phyloP scores from a whole-genome alignment of 2,888 invertebrate genomes.

The Diplolepis rosae region DNA sequence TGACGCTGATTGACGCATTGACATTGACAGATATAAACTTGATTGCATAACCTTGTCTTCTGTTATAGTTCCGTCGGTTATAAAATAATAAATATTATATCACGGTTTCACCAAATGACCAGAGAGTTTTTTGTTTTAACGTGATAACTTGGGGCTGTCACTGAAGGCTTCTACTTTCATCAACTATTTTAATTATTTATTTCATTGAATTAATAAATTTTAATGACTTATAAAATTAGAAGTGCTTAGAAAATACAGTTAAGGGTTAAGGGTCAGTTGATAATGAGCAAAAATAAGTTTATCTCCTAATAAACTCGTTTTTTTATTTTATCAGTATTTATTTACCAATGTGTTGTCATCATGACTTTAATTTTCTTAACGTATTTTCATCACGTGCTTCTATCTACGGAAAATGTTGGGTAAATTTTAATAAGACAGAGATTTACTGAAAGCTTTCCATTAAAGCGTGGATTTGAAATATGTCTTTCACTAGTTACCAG shows the following conservation, averaged over 20 bases:
- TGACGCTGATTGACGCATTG: too few relatives aligned
- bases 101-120: not conserved
- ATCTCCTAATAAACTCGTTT: too few relatives aligned
- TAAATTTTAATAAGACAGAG: not conserved
- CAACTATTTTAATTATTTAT: not conserved
- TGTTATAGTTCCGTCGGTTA: not conserved
- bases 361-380: not conserved
- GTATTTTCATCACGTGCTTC: not conserved
- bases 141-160: not conserved
- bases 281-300: not conserved
- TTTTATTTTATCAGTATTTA: not conserved
- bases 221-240: not conserved
- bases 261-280: not conserved
- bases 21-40: not conserved
- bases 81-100: not conserved
- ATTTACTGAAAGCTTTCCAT: not conserved
- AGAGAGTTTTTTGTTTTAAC: not conserved
- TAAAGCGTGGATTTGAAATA: slow-evolving; percentile 60
- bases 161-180: not conserved
- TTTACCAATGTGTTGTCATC: not conserved
- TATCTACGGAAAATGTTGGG: not conserved
- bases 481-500: slow-evolving; percentile 86
- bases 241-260: not conserved
- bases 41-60: not conserved
- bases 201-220: not conserved